Evolutionary conservation across 2,888 invertebrate genomes (phyloP), one percentile per base, ranked within the genome.

Genomic region (Agrochola lychnidis): DNA sequence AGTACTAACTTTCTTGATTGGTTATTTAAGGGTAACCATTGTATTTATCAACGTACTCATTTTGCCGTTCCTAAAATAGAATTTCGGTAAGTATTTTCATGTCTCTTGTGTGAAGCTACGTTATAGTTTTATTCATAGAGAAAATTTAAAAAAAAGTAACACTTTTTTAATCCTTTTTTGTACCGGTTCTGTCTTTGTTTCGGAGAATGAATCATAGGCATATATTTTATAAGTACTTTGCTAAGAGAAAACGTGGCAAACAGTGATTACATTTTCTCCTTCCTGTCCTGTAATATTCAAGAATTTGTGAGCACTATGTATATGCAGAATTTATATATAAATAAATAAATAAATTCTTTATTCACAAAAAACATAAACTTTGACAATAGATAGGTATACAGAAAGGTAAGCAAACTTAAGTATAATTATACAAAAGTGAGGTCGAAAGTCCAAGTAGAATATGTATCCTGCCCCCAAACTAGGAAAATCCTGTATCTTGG

Each of bases 1-100:
- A n/a, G 48, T 63, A 42, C 30, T 14, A 14, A n/a, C 25, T 73
- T 62, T 53, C 56, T 62, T 70, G 57, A 81, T 78, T 82, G 64
- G 40, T 77, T 71, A 53, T 70, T 82, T 66, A 40, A 3, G 40
- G 9, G 9, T 62, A 36, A 30, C 51, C 30, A 56, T 69, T 64
- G 69, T 81, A n/a, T 64, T 40, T 64, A 56, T 7, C 30, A 25
- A 61, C 16, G 14, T 40, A 56, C 9, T 19, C 2, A 25, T 57
- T 30, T 68, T 16, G 14, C 9, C 19, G 4, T 30, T 12, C 3
- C 4, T 4, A 42, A 67, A 59, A 19, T 78, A 45, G 22, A 64
- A 36, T 40, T 67, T 57, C 1, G 40, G 10, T 30, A 12, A 25
- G 16, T 25, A 22, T n/a, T 53, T 78, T 45, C 6, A 12, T 16